Percentiles rank a stretch among this genome's conserved stretches.
Conservation (phyloP, 2,888 invertebrate species). For the Oscheius onirici region DNA sequence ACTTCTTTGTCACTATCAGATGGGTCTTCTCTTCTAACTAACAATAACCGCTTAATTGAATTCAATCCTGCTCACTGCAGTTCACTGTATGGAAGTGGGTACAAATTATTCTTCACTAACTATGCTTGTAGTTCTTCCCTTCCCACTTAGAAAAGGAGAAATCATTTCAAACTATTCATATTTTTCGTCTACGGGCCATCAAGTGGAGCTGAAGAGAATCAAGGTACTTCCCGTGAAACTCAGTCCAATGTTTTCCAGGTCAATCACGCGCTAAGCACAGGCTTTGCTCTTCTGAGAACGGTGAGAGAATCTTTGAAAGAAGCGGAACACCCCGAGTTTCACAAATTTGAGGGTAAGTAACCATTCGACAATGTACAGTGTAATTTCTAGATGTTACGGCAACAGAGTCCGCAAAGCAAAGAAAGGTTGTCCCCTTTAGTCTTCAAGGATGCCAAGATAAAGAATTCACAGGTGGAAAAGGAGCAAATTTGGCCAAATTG, state of each 20-base stretch:
- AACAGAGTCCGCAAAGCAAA: slow-evolving; percentile 32
- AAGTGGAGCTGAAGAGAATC: neutral
- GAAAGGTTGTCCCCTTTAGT: slow-evolving; percentile 50
- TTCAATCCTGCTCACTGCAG: slow-evolving; percentile 1
- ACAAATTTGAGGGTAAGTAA: slow-evolving; percentile 33
- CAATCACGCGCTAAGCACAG: slow-evolving; percentile 34
- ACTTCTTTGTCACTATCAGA: neutral
- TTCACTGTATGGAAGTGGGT: slow-evolving; percentile 1
- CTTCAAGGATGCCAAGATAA: slow-evolving; percentile 67
- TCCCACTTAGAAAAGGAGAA: neutral
- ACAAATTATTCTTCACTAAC: neutral
- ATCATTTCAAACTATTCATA: neutral
- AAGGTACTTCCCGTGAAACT: neutral
- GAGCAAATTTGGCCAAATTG: slow-evolving; percentile 81
- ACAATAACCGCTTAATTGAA: neutral
- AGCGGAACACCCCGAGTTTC: slow-evolving; percentile 1
- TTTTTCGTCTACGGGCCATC: neutral
- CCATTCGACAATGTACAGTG: neutral
- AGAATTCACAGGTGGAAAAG: slow-evolving; percentile 82
- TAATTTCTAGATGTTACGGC: slow-evolving; percentile 18
- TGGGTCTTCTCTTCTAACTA: neutral
- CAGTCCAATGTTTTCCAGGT: slow-evolving; percentile 11
- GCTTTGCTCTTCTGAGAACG: slow-evolving; percentile 38
- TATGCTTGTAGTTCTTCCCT: neutral
- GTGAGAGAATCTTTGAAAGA: slow-evolving; percentile 26